phyloP scores from a whole-genome alignment of 2,113 vertebrate genomes.

The Dinomys branickii region DNA sequence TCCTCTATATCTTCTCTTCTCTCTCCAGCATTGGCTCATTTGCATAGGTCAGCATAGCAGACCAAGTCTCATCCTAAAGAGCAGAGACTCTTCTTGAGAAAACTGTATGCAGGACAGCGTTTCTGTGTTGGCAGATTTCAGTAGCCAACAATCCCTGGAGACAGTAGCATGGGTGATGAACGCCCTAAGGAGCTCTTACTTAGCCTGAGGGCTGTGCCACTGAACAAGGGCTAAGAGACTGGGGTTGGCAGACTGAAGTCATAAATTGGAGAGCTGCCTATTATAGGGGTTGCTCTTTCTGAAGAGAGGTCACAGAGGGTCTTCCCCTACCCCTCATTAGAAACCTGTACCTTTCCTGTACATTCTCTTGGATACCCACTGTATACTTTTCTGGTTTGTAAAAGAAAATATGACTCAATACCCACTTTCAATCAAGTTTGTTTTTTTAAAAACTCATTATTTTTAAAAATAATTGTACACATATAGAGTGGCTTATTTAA shows the following conservation, averaged over 20 bases:
- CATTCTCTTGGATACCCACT: not conserved
- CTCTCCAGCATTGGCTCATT: not conserved
- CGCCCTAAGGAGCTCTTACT: not conserved
- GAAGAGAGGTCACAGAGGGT: not conserved
- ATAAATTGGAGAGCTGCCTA: not conserved
- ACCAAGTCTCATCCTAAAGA: not conserved
- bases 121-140: not conserved
- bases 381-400: not conserved
- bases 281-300: not conserved
- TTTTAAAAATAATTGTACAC: not conserved
- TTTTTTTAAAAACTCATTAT: not conserved
- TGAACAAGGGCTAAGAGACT: not conserved
- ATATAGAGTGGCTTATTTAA: not conserved
- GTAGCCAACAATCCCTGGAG: not conserved
- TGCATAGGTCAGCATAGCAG: not conserved
- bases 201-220: not conserved
- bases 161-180: not conserved
- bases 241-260: not conserved
- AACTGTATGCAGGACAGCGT: not conserved
- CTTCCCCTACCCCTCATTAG: not conserved
- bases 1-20: not conserved
- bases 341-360: not conserved
- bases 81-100: not conserved
- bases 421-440: not conserved
- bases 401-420: not conserved